phyloP scores from a whole-genome alignment of 2,797 vertebrate species.

The Oreochromis mossambicus region DNA sequence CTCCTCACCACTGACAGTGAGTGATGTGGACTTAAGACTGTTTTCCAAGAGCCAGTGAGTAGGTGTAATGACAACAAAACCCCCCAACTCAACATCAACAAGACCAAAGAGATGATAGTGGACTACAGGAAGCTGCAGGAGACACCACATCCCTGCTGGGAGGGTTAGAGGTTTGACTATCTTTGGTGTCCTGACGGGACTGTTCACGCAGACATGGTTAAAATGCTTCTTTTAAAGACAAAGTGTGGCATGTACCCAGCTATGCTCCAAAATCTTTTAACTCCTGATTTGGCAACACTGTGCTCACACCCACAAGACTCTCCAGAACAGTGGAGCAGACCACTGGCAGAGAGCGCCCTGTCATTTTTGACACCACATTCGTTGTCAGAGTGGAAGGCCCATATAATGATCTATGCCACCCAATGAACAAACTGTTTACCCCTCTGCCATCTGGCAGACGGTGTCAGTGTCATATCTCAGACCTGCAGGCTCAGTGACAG shows the following conservation, averaged over 20 bases:
- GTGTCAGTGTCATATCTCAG: slow-evolving; percentile 30
- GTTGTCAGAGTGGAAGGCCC: slow-evolving; percentile 15
- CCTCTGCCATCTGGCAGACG: slow-evolving; percentile 27
- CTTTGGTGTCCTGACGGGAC: not conserved
- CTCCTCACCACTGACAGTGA: not conserved
- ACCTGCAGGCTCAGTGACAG: not conserved
- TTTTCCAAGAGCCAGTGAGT: not conserved
- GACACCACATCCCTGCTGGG: not conserved
- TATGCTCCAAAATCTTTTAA: not conserved
- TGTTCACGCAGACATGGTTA: not conserved
- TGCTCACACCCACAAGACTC: not conserved
- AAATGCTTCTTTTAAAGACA: not conserved
- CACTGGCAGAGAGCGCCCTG: not conserved
- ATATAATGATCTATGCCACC: slow-evolving; percentile 30
- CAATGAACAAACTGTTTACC: slow-evolving; percentile 42
- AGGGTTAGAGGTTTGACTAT: slow-evolving; percentile 5
- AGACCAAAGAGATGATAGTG: slow-evolving; percentile 8
- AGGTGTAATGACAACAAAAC: not conserved
- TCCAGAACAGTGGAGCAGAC: slow-evolving; percentile 2
- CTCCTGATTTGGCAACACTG: not conserved
- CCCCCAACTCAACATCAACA: slow-evolving; percentile 3
- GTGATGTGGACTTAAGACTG: not conserved
- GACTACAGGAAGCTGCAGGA: slow-evolving; percentile 25
- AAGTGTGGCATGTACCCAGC: not conserved
- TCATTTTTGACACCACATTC: slow-evolving; percentile 20